Evolutionary conservation across 2,888 invertebrate genomes (phyloP), one percentile per base, ranked within the genome.

Genomic region (Erannis defoliaria): DNA sequence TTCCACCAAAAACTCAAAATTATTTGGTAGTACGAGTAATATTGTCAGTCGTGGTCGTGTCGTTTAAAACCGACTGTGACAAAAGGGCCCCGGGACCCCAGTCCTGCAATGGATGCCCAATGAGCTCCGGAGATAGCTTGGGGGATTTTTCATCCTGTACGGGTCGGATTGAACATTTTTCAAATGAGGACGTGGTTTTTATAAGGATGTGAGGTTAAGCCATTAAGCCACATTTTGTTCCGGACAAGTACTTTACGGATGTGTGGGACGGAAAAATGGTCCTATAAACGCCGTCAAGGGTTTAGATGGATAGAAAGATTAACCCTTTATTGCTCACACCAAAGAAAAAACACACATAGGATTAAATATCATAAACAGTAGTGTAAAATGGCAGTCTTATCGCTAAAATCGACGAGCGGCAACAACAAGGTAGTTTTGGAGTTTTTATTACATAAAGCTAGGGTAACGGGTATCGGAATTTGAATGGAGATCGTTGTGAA

Each of bases 81-180:
- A 33, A 16, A n/a, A 31, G 46, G 46, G 31, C 31, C 5, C 18
- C 23, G 12, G 14, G 23, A 12, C n/a, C 37, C 37, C 55, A 29
- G 37, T 12, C 14, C 38, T n/a, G 29, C 31, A 45, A 59, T 54
- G 33, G 33, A 53, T 59, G 51, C 16, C 48, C 59, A 59, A 59
- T 48, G 40, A 59, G 53, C 40, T 46, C 18, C 46, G 53, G 43
- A 55, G 55, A 60, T 60, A 60, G 54, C 54, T 49, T 14, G 5
- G 48, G n/a, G 53, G 19, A 55, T 60, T 50, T 60, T 37, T 55
- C 55, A 50, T 43, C 38, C 43, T 14, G 38, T 18, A 2, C 26
- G 55, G 60, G 55, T 37, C 60, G 29, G 49, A 55, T 50, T 55
- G 60, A 43, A 55, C 55, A 58, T 60, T 55, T 60, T 50, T 60